phyloP scores from a whole-genome alignment of 2,113 vertebrate species.

The Oceanites oceanicus region DNA sequence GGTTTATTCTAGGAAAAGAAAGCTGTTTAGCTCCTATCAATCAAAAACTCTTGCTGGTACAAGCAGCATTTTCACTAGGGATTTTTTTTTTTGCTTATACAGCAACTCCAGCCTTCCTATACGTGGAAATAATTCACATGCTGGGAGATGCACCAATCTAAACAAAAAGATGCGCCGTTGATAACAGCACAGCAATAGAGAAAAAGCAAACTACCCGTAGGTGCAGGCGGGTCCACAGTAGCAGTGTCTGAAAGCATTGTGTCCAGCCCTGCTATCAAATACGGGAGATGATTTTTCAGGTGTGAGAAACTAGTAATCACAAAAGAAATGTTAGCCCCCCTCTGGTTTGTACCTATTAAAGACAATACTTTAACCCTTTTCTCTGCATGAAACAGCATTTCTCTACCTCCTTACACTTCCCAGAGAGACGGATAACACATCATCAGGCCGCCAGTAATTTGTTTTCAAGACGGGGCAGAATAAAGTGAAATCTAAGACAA shows the following conservation, averaged over 20 bases:
- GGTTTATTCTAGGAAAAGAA: not conserved
- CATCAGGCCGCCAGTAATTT: not conserved
- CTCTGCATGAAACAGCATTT: not conserved
- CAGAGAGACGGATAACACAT: too few species aligned
- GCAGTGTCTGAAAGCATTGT: rapidly evolving
- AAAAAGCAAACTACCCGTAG: too few species aligned
- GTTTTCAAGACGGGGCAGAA: not conserved
- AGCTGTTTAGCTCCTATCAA: not conserved
- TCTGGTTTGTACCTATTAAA: not conserved
- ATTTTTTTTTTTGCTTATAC: not conserved
- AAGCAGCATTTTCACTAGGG: not conserved
- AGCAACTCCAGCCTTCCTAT: not conserved
- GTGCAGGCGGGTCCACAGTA: not conserved
- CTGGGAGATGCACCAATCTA: not conserved
- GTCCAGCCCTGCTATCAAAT: not conserved
- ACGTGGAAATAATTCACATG: not conserved
- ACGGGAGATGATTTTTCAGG: not conserved
- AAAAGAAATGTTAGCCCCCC: not conserved
- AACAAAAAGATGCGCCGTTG: too few species aligned
- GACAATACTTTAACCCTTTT: not conserved
- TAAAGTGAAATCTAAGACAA: not conserved
- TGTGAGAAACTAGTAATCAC: not conserved
- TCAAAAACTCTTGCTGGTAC: not conserved
- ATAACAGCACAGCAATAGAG: too few species aligned
- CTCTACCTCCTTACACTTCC: not conserved